phyloP scores from a whole-genome alignment of 1,140 invertebrate genomes.

The Propsilocerus akamusi region DNA sequence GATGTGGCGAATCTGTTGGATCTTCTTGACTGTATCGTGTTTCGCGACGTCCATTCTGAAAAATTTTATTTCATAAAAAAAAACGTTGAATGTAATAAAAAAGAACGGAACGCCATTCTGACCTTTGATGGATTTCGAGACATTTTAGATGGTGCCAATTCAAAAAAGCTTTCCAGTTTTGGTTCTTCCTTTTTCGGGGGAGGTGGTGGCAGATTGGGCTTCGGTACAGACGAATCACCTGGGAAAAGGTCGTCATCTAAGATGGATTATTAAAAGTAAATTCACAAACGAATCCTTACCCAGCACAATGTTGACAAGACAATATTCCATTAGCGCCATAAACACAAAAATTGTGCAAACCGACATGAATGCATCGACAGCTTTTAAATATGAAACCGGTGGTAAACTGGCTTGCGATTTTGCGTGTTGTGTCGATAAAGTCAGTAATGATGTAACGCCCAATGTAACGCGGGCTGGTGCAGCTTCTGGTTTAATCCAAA shows the following conservation, averaged over 20 bases:
- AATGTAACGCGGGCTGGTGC: constrained; percentile 75
- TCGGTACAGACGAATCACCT: constrained; percentile 21
- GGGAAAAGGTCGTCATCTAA: background rate
- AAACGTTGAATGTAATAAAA: background rate
- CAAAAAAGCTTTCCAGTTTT: constrained; percentile 13
- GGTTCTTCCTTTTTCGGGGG: constrained; percentile 15
- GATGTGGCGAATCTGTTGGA: constrained; percentile 14
- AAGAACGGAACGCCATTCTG: constrained; percentile 8
- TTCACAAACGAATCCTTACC: background rate
- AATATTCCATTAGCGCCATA: constrained; percentile 87
- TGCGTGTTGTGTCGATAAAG: constrained; percentile 78
- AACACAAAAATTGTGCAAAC: constrained; percentile 84
- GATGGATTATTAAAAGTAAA: background rate
- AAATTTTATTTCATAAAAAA: constrained; percentile 10
- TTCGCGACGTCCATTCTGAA: constrained; percentile 16
- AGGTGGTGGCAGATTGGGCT: constrained; percentile 22
- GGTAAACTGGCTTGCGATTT: constrained; percentile 76
- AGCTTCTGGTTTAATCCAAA: constrained; percentile 84
- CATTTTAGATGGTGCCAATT: constrained; percentile 8
- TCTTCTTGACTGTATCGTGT: constrained; percentile 13
- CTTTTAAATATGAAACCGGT: constrained; percentile 78
- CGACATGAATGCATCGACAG: constrained; percentile 81
- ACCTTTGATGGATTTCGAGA: constrained; percentile 1
- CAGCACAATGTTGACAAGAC: constrained; percentile 74
- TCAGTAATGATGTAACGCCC: constrained; percentile 75